Percentiles rank a stretch among this genome's conserved stretches.
Evolutionary conservation across 1,140 invertebrate genomes (phyloP).

Genomic region (Hycleus cichorii): DNA sequence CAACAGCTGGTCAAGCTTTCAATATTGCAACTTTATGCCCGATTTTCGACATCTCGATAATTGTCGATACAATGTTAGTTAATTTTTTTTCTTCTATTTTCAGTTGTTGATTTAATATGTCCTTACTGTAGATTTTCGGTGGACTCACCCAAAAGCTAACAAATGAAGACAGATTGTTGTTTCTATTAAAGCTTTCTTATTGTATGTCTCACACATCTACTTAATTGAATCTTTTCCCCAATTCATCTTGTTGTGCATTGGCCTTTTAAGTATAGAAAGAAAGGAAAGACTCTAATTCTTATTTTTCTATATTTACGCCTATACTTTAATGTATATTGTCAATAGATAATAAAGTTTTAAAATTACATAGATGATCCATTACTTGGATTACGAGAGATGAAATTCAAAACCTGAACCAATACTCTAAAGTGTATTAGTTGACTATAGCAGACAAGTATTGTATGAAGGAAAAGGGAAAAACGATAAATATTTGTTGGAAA

Average conservation of each 20-base stretch:
- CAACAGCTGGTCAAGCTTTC: conserved; percentile 23
- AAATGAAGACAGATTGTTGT: conserved; percentile 21
- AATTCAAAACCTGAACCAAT: conserved; percentile 15
- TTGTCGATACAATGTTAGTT: no score
- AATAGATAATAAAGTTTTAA: no score
- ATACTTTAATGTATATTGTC: no score
- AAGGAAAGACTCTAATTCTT: no score
- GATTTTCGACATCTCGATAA: background rate
- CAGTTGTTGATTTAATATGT: no score
- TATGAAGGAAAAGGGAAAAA: no score
- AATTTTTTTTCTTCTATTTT: no score
- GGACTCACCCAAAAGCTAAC: conserved; percentile 14
- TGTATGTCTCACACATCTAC: conserved; percentile 11
- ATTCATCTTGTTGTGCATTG: conserved; percentile 19
- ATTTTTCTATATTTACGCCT: no score
- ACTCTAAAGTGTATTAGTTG: conserved; percentile 15
- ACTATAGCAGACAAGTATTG: background rate
- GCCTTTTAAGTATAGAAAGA: background rate
- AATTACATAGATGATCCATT: conserved; percentile 1
- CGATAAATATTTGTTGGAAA: no score
- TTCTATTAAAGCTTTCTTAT: conserved; percentile 17
- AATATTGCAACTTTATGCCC: conserved; percentile 15
- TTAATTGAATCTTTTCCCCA: conserved; percentile 19
- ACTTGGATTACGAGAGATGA: conserved; percentile 10
- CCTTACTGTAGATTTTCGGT: no score